Percentiles rank a stretch among this genome's conserved stretches.
Conservation (phyloP, 1,140 invertebrate species). For the Euura lappo region DNA sequence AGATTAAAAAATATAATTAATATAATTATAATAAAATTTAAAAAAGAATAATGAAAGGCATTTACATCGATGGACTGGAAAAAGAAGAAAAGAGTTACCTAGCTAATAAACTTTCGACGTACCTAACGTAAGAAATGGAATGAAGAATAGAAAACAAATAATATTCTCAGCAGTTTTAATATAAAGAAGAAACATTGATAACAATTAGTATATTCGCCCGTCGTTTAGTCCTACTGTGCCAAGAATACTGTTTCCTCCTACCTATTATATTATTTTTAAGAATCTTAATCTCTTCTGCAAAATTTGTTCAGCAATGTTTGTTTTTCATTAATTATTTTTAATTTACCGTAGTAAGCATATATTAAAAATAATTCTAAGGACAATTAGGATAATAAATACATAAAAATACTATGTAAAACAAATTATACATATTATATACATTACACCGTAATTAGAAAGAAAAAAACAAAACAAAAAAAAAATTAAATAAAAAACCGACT, state of each 20-base stretch:
- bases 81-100: not conserved
- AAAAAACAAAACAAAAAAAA: no score
- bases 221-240: conserved; percentile 13
- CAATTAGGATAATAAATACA: not conserved
- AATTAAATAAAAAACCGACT: conserved; percentile 8
- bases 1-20: conserved; percentile 5
- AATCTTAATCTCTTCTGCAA: not conserved
- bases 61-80: not conserved
- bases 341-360: not conserved
- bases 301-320: no score
- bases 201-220: not conserved
- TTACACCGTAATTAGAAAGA: not conserved
- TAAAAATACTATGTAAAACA: not conserved
- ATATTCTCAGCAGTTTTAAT: not conserved
- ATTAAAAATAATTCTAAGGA: not conserved
- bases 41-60: no score
- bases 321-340: not conserved
- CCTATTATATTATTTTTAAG: not conserved
- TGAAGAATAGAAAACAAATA: no score
- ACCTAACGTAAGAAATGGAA: not conserved
- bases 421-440: conserved; percentile 9
- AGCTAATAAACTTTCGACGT: not conserved
- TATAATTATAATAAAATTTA: not conserved
- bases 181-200: not conserved
- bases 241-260: not conserved